Conservation (phyloP, 2,888 invertebrate genomes). For the Melitaea athalia region DNA sequence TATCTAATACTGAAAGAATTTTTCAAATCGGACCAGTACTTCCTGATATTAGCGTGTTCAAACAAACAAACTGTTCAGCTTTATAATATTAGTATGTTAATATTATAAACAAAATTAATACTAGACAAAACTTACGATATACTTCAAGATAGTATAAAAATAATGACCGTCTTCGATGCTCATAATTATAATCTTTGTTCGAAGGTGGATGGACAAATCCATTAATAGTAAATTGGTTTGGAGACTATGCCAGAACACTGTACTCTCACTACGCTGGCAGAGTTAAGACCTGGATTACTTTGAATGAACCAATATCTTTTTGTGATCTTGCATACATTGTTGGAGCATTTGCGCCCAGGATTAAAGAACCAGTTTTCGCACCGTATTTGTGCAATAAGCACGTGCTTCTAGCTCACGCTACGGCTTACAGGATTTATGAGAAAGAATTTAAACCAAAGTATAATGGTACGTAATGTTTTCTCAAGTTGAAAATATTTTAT, state of each 20-base stretch:
- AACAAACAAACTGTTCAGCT: too few species aligned
- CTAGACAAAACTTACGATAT: too few species aligned
- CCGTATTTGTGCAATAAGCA: constrained; percentile 84
- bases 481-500: not conserved
- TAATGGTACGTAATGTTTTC: constrained; percentile 55
- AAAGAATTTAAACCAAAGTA: constrained; percentile 72
- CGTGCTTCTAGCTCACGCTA: constrained; percentile 85
- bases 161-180: too few species aligned
- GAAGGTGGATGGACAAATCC: constrained; percentile 86
- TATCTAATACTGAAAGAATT: too few species aligned
- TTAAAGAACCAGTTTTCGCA: constrained; percentile 65
- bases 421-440: constrained; percentile 81
- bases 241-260: constrained; percentile 82
- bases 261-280: constrained; percentile 82
- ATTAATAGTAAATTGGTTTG: constrained; percentile 82
- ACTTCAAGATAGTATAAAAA: too few species aligned
- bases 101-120: too few species aligned
- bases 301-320: constrained; percentile 85
- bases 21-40: too few species aligned
- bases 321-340: constrained; percentile 68
- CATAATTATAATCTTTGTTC: not conserved
- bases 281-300: constrained; percentile 86
- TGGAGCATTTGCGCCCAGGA: constrained; percentile 60
- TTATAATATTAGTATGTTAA: too few species aligned
- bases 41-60: too few species aligned